A percentile compares a stretch with the other conserved stretches of the same genome.
phyloP scores from a whole-genome alignment of 2,113 vertebrate genomes.

The Rhea pennata region DNA sequence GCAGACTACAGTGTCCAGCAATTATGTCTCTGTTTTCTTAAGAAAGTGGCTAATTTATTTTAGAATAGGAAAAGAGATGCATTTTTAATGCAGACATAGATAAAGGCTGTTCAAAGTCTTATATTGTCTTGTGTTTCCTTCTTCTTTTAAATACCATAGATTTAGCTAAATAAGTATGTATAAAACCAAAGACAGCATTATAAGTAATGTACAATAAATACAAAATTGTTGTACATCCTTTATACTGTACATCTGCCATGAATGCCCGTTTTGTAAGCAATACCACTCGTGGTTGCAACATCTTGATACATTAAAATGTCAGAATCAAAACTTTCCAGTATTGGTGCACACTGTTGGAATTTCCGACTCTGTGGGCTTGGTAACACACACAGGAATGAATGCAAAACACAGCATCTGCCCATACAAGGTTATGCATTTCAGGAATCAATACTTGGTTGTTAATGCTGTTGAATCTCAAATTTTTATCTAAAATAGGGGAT shows the following conservation, averaged over 20 bases:
- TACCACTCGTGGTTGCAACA: background rate
- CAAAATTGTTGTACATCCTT: background rate
- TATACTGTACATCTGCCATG: background rate
- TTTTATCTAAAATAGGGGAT: background rate
- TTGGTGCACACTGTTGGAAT: background rate
- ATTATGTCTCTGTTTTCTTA: background rate
- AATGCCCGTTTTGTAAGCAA: background rate
- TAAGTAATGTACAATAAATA: background rate
- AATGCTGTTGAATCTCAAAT: background rate
- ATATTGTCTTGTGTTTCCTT: background rate
- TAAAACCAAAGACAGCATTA: background rate
- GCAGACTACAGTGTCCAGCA: background rate
- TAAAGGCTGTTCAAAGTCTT: constrained; percentile 10
- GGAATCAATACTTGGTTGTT: constrained; percentile 33
- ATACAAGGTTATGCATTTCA: background rate
- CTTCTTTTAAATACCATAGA: background rate
- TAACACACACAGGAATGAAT: background rate
- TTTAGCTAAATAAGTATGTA: background rate
- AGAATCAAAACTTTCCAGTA: background rate
- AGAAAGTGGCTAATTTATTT: constrained; percentile 9
- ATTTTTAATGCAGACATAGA: background rate
- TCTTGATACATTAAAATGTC: background rate
- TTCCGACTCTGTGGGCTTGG: background rate
- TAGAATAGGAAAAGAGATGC: background rate
- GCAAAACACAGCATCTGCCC: background rate